These are phyloP conservation scores for Rhinella marina DNA, from an alignment of 2,797 vertebrate genomes.

Conservation along the genomic window DNA sequence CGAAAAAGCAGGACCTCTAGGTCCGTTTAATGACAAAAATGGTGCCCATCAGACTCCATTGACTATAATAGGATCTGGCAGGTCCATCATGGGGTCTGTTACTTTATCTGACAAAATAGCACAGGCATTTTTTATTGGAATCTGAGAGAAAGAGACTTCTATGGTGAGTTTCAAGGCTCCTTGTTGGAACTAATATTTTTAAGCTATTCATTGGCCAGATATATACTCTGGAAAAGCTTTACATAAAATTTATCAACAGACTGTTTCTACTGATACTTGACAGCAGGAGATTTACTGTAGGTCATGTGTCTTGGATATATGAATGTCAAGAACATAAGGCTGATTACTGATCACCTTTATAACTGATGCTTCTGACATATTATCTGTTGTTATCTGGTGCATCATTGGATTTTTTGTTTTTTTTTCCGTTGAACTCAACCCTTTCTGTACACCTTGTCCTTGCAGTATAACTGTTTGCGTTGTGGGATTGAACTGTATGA, in stretches of 20 bases:
- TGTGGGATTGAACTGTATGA: slow-evolving; percentile 29
- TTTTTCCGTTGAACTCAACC: neutral
- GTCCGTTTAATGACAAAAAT: too few relatives aligned
- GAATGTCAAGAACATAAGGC: neutral
- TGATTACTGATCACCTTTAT: neutral
- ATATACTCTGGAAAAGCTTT: neutral
- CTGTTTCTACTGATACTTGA: neutral
- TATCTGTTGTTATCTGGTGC: neutral
- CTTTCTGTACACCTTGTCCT: slow-evolving; percentile 9
- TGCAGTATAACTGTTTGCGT: slow-evolving; percentile 32
- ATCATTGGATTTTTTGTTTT: neutral
- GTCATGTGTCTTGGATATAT: neutral
- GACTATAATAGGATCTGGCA: too few relatives aligned
- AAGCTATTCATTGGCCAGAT: too few relatives aligned
- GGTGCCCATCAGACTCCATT: too few relatives aligned
- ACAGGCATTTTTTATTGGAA: too few relatives aligned
- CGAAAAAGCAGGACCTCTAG: too few relatives aligned
- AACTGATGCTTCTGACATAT: neutral
- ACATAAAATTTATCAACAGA: neutral
- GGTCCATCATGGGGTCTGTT: too few relatives aligned
- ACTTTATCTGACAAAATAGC: too few relatives aligned
- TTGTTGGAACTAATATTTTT: too few relatives aligned
- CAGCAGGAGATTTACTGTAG: neutral
- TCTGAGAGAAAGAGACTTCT: too few relatives aligned
- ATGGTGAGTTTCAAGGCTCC: too few relatives aligned